Conservation (phyloP, 2,888 invertebrate species). For the Lasius fuliginosus region DNA sequence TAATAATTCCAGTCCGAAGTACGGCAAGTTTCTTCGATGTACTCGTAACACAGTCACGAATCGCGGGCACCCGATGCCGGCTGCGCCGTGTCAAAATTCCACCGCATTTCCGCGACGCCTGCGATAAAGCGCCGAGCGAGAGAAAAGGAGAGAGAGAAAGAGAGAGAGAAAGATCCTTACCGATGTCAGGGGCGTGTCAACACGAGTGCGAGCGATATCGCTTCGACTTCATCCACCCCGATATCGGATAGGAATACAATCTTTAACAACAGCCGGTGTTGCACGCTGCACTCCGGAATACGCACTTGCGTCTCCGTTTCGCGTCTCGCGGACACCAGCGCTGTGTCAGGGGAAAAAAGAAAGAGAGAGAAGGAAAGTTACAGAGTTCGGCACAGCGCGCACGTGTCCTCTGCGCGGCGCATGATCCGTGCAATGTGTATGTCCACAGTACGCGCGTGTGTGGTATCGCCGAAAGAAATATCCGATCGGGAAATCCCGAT, state of each 20-base stretch:
- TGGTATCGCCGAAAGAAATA: slow-evolving; percentile 10
- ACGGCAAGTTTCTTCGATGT: background rate
- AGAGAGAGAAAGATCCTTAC: slow-evolving; percentile 28
- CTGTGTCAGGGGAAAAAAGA: background rate
- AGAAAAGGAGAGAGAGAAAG: background rate
- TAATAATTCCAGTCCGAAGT: background rate
- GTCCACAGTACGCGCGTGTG: background rate
- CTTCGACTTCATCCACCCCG: slow-evolving; percentile 31
- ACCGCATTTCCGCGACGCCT: slow-evolving; percentile 68
- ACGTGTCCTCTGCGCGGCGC: slow-evolving; percentile 64
- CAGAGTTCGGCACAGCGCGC: slow-evolving; percentile 57
- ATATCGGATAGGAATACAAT: background rate
- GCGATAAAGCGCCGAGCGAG: slow-evolving; percentile 55
- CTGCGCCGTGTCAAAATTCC: slow-evolving; percentile 43
- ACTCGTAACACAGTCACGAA: slow-evolving; percentile 9
- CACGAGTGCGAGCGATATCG: slow-evolving; percentile 31
- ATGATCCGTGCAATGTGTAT: slow-evolving; percentile 57
- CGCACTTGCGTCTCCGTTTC: slow-evolving; percentile 22
- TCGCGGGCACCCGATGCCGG: slow-evolving; percentile 27
- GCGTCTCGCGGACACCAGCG: background rate
- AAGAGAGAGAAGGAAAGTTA: slow-evolving; percentile 16
- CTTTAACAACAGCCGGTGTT: background rate
- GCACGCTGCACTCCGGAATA: background rate
- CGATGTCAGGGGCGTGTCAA: slow-evolving; percentile 60
- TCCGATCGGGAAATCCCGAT: background rate